A percentile compares a stretch with the other conserved stretches of the same genome.
Conservation (phyloP, 2,888 invertebrate genomes). For the Halocaridina rubra region DNA sequence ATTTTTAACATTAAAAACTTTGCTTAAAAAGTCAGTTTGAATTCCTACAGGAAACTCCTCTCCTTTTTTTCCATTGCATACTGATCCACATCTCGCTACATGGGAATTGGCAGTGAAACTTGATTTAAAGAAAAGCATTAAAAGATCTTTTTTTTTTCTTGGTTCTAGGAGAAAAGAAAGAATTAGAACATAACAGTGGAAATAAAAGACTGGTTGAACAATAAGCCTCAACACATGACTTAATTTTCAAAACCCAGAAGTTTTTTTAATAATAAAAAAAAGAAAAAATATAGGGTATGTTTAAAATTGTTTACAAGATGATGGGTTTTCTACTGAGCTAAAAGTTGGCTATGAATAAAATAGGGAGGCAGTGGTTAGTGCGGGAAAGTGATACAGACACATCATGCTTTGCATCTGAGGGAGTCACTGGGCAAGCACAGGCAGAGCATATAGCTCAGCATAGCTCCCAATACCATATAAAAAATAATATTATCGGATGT, state of each 20-base stretch:
- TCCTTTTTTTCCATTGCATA: conserved; percentile 37
- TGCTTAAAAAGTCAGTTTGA: conserved; percentile 26
- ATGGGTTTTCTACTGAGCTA: conserved; percentile 33
- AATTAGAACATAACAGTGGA: conserved; percentile 38
- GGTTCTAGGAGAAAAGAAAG: conserved; percentile 30
- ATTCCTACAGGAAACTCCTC: conserved; percentile 44
- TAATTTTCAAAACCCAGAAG: conserved; percentile 45
- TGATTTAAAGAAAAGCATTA: conserved; percentile 30
- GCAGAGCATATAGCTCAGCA: conserved; percentile 21
- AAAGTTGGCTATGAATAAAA: conserved; percentile 35
- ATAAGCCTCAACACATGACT: conserved; percentile 21
- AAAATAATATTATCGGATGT: background rate
- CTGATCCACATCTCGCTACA: conserved; percentile 52
- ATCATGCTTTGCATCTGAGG: conserved; percentile 34
- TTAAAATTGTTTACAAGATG: conserved; percentile 35
- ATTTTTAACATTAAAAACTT: conserved; percentile 47
- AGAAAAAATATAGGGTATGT: conserved; percentile 32
- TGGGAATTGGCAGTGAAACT: conserved; percentile 59
- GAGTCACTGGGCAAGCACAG: conserved; percentile 28
- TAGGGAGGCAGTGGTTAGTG: conserved; percentile 38
- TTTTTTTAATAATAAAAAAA: conserved; percentile 21
- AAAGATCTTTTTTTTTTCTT: conserved; percentile 26
- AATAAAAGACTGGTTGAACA: conserved; percentile 18
- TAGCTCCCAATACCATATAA: conserved; percentile 33
- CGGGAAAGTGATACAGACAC: conserved; percentile 31